A percentile compares a stretch with the other conserved stretches of the same genome.
Conservation (phyloP, 2,888 invertebrate genomes). For the Lissonota sp. region DNA sequence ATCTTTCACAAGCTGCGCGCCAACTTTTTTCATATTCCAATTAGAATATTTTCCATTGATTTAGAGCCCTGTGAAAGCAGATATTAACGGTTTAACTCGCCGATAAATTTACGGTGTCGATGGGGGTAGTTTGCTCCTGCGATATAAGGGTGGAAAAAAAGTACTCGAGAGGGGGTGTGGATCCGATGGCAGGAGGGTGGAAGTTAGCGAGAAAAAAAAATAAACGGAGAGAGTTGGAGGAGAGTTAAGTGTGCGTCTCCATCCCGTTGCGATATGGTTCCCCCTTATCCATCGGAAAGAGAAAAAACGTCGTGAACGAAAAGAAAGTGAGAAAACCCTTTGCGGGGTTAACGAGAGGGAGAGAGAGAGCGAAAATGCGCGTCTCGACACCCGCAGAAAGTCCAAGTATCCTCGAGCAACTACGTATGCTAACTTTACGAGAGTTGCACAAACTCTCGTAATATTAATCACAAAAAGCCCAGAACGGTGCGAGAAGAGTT, state of each 20-base stretch:
- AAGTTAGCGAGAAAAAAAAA: constrained; percentile 21
- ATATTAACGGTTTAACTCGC: constrained; percentile 82
- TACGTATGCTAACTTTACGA: constrained; percentile 81
- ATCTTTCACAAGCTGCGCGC: constrained; percentile 67
- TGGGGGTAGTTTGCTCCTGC: constrained; percentile 64
- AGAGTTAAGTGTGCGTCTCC: constrained; percentile 24
- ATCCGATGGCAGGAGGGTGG: constrained; percentile 40
- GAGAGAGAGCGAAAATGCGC: constrained; percentile 48
- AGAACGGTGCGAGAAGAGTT: constrained; percentile 66
- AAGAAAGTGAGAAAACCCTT: constrained; percentile 47
- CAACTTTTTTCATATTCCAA: constrained; percentile 84
- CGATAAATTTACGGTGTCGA: constrained; percentile 82
- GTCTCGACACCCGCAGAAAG: constrained; percentile 56
- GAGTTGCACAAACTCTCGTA: constrained; percentile 82
- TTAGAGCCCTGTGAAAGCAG: constrained; percentile 80
- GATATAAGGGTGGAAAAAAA: constrained; percentile 42
- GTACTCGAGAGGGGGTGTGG: constrained; percentile 31
- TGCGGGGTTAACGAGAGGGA: constrained; percentile 8
- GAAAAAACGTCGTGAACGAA: constrained; percentile 35
- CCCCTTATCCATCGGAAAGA: constrained; percentile 30
- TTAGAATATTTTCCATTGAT: constrained; percentile 84
- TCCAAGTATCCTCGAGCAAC: constrained; percentile 69
- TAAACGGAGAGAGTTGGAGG: neutral
- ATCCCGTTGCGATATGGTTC: constrained; percentile 25
- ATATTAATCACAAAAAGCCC: constrained; percentile 80